A percentile compares a stretch with the other conserved stretches of the same genome.
Evolutionary conservation across 2,113 vertebrate species (phyloP).

Genomic region (Okapia johnstoni): DNA sequence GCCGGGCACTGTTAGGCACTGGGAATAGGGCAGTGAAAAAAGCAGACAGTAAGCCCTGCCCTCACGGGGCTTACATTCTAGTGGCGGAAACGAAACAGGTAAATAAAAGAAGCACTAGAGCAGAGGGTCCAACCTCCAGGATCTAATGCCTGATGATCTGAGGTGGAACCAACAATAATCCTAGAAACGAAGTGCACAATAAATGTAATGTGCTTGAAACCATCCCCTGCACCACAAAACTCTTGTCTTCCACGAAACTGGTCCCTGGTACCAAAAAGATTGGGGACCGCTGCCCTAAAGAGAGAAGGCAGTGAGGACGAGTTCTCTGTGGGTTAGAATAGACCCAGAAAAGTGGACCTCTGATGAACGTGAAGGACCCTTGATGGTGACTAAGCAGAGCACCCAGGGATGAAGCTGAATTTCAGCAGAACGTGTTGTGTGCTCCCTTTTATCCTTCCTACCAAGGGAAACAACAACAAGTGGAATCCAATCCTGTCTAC

Average conservation of each 20-base stretch:
- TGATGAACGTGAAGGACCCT: accelerated
- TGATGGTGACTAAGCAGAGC: neutral
- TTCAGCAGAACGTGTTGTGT: neutral
- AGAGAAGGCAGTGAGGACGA: neutral
- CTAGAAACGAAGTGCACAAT: neutral
- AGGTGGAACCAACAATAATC: neutral
- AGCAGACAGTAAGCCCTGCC: neutral
- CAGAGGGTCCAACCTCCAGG: neutral
- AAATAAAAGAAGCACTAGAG: neutral
- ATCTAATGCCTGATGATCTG: neutral
- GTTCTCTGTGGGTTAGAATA: neutral
- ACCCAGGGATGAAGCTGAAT: neutral
- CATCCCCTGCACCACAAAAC: accelerated
- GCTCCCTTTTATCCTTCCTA: neutral
- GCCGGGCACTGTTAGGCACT: neutral
- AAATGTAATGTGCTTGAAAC: neutral
- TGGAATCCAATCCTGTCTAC: neutral
- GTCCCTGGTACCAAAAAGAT: neutral
- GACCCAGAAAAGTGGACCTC: too few relatives aligned
- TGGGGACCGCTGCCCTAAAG: neutral
- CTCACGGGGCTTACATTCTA: neutral
- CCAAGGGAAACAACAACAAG: neutral
- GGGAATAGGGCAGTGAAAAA: neutral
- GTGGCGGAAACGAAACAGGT: neutral
- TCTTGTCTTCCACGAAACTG: accelerated